Conservation (phyloP, 2,113 vertebrate genomes). For the Hippoglossus stenolepis region DNA sequence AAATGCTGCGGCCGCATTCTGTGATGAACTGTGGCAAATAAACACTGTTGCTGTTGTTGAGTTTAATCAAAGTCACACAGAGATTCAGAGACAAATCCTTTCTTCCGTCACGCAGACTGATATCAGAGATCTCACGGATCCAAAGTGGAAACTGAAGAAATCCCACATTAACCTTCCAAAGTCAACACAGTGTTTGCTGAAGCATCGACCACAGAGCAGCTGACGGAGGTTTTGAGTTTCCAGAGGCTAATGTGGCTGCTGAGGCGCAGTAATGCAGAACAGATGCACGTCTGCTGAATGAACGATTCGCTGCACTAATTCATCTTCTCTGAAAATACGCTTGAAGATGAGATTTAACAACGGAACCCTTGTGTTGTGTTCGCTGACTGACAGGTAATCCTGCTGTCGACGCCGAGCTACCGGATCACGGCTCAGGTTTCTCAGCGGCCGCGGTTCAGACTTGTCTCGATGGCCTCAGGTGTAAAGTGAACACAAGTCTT, state of each 20-base stretch:
- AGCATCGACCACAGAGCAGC: not conserved
- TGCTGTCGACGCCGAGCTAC: not conserved
- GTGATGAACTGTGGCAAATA: no score
- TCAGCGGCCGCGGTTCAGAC: no score
- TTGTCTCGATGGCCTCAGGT: constrained; percentile 8
- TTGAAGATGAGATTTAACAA: not conserved
- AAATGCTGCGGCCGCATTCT: no score
- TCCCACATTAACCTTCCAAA: constrained; percentile 38
- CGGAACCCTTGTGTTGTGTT: not conserved
- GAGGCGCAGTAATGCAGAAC: constrained; percentile 8
- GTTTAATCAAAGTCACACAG: no score
- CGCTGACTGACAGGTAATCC: not conserved
- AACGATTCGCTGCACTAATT: not conserved
- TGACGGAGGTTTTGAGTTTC: constrained; percentile 27
- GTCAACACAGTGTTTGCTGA: constrained; percentile 19
- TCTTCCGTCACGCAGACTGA: not conserved
- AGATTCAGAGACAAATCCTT: no score
- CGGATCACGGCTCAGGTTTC: constrained; percentile 2
- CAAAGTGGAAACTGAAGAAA: constrained; percentile 9
- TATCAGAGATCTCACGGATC: constrained; percentile 1
- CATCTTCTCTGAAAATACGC: not conserved
- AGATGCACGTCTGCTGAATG: constrained; percentile 11
- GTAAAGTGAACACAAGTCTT: not conserved
- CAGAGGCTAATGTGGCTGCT: constrained; percentile 19
- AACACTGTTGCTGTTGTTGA: no score